Evolutionary conservation across 2,113 vertebrate genomes (phyloP).

Genomic region (Struthidea cinerea): DNA sequence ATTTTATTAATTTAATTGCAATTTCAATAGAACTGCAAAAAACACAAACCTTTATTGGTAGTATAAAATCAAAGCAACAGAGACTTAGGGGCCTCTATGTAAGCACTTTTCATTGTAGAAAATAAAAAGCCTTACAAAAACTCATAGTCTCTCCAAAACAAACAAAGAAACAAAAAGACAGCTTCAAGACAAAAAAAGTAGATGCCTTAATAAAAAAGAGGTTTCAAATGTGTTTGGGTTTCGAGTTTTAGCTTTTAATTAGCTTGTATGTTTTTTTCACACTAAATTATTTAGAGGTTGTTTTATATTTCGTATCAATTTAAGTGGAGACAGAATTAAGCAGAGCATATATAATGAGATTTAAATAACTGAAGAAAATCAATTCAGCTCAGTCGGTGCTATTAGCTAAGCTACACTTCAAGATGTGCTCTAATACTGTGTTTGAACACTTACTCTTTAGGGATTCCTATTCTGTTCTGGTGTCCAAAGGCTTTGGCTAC

Average conservation of each 20-base stretch:
- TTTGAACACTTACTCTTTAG: not conserved
- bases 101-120: not conserved
- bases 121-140: not conserved
- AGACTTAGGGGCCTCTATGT: not conserved
- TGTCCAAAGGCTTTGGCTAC: not conserved
- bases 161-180: not conserved
- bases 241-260: constrained; percentile 36
- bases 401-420: constrained; percentile 7
- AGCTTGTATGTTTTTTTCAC: constrained; percentile 1
- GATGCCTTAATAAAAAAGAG: not conserved
- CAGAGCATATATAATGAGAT: constrained; percentile 17
- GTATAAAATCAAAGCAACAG: not conserved
- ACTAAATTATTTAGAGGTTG: constrained; percentile 24
- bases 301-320: constrained; percentile 24
- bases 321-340: constrained; percentile 16
- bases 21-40: not conserved
- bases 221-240: not conserved
- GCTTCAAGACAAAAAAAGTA: not conserved
- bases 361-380: constrained; percentile 31
- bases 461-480: not conserved
- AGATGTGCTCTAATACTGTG: not conserved
- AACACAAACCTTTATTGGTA: not conserved
- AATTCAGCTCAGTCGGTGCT: not conserved
- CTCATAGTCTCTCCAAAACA: not conserved
- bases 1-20: not conserved